Conservation (phyloP, 2,888 invertebrate species). For the Portevinia maculata region DNA sequence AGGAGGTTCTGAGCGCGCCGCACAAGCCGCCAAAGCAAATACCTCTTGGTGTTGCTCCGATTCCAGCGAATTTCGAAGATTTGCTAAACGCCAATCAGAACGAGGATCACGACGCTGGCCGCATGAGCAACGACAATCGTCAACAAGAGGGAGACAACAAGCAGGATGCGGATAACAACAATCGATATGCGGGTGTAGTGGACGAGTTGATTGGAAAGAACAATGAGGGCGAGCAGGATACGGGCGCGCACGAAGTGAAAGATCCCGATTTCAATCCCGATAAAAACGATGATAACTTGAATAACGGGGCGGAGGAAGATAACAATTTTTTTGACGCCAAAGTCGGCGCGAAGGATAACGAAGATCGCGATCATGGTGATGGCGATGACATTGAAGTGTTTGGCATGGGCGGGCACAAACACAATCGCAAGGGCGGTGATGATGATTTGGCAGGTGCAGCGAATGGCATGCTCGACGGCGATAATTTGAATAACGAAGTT, state of each 20-base stretch:
- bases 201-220: slow-evolving; percentile 77
- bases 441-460: slow-evolving; percentile 78
- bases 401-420: slow-evolving; percentile 73
- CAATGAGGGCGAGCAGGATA: slow-evolving; percentile 78
- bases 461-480: slow-evolving; percentile 79
- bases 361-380: slow-evolving; percentile 75
- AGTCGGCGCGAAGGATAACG: slow-evolving; percentile 62
- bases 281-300: slow-evolving; percentile 78
- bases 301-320: slow-evolving; percentile 80
- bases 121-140: slow-evolving; percentile 77
- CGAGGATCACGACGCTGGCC: slow-evolving; percentile 63
- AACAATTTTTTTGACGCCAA: slow-evolving; percentile 79
- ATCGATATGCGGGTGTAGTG: slow-evolving; percentile 80
- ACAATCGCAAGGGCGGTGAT: slow-evolving; percentile 74
- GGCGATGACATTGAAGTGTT: slow-evolving; percentile 78
- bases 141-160: slow-evolving; percentile 69
- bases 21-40: slow-evolving; percentile 77
- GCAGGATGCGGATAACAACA: slow-evolving; percentile 78
- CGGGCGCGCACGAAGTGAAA: slow-evolving; percentile 82
- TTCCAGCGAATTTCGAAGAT: slow-evolving; percentile 81
- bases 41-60: slow-evolving; percentile 81
- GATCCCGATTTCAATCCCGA: slow-evolving; percentile 80
- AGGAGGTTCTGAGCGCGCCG: slow-evolving; percentile 31
- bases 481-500: slow-evolving; percentile 83
- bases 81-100: slow-evolving; percentile 77